phyloP scores from a whole-genome alignment of 2,797 vertebrate species.

The Lacerta viridis region DNA sequence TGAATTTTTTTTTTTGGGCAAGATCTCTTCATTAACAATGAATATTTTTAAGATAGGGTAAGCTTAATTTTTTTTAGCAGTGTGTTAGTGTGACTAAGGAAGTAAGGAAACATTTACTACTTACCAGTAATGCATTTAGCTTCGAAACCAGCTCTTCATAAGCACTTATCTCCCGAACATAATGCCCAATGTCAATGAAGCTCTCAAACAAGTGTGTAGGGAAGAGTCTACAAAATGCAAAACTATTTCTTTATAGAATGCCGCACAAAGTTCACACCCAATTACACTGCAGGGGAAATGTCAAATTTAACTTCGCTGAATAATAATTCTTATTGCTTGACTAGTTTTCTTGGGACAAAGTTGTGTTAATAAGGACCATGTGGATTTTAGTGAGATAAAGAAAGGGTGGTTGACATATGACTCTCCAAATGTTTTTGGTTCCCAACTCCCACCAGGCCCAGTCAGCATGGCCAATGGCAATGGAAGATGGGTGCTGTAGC shows the following conservation, averaged over 20 bases:
- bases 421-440: too few relatives aligned
- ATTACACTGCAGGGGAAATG: not conserved
- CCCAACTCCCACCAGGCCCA: too few relatives aligned
- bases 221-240: conserved; percentile 84
- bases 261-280: not conserved
- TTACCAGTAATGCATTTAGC: conserved; percentile 86
- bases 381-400: not conserved
- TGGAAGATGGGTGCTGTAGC: too few relatives aligned
- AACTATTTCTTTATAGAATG: not conserved
- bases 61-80: conserved; percentile 4
- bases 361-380: not conserved
- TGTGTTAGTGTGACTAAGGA: not conserved
- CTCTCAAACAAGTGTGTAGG: conserved; percentile 90
- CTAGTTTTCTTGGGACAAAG: not conserved
- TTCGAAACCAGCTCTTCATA: conserved; percentile 88
- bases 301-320: not conserved
- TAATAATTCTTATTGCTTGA: not conserved
- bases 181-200: conserved; percentile 95
- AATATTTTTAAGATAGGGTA: conserved; percentile 5
- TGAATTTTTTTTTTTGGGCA: not conserved
- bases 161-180: conserved; percentile 87
- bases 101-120: conserved; percentile 48
- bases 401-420: not conserved
- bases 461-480: too few relatives aligned
- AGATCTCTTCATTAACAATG: not conserved